Evolutionary conservation across 2,113 vertebrate species (phyloP).

Genomic region (Eubucco bourcierii): DNA sequence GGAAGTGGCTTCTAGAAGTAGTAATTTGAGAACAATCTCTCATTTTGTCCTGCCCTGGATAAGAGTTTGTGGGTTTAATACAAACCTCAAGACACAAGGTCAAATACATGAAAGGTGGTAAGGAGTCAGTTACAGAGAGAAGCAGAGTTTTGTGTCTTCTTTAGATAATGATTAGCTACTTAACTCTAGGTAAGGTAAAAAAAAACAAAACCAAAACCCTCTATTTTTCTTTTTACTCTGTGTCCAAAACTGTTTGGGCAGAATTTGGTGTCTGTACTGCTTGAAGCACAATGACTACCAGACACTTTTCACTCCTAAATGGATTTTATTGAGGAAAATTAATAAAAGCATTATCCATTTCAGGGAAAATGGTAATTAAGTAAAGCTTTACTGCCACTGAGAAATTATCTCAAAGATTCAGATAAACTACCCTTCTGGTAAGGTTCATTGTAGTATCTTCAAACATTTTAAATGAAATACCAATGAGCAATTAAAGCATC

Average conservation of each 20-base stretch:
- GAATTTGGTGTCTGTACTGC: neutral
- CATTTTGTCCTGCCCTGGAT: neutral
- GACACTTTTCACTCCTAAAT: neutral
- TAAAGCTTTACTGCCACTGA: neutral
- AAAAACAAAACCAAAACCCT: neutral
- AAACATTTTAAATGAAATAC: neutral
- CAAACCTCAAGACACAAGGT: neutral
- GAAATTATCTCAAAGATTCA: neutral
- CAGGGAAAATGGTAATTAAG: neutral
- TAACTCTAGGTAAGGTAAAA: neutral
- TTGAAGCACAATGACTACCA: neutral
- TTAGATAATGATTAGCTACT: neutral
- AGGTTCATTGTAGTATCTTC: neutral
- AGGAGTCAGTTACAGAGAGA: neutral
- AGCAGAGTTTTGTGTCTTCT: neutral
- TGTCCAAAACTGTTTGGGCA: neutral
- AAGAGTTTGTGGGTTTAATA: neutral
- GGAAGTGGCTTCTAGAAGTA: neutral
- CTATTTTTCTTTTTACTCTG: accelerated
- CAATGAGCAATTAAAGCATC: neutral
- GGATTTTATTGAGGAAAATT: neutral
- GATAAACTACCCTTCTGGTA: neutral
- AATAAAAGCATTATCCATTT: neutral
- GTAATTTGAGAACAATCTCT: neutral
- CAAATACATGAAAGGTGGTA: neutral